Conservation (phyloP, 2,113 vertebrate species). For the Otolemur garnettii region DNA sequence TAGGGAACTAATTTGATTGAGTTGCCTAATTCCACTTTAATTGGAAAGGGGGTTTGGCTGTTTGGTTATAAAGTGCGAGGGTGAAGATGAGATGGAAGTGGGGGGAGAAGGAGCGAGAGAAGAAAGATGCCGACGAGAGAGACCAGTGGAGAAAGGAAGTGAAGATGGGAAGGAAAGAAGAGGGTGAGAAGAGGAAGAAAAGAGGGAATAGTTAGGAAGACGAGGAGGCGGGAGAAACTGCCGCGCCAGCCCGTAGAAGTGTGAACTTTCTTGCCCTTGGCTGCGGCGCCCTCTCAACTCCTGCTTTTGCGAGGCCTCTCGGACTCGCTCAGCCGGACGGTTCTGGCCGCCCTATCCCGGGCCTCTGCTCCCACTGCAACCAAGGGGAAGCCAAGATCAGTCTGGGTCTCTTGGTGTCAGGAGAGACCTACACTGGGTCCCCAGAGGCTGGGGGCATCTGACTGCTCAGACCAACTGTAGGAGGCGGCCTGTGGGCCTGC, state of each 20-base stretch:
- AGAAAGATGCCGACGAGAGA: rapidly evolving
- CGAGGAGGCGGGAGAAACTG: neutral
- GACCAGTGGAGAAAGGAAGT: neutral
- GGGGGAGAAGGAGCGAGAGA: neutral
- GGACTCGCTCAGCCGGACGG: rapidly evolving
- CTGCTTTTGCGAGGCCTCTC: neutral
- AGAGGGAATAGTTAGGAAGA: neutral
- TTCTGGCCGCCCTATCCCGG: rapidly evolving
- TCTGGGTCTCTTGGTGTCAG: neutral
- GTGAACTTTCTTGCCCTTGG: neutral
- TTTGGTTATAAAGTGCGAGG: slow-evolving; percentile 88
- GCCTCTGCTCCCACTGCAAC: neutral
- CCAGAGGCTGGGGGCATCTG: neutral
- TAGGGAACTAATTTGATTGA: slow-evolving; percentile 93
- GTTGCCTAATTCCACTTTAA: slow-evolving; percentile 94
- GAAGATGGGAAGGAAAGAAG: neutral
- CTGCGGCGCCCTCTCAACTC: neutral
- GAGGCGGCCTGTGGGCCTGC: rapidly evolving
- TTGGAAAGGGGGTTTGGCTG: slow-evolving; percentile 90
- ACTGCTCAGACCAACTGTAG: neutral
- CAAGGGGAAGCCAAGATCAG: rapidly evolving
- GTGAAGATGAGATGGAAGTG: slow-evolving; percentile 82
- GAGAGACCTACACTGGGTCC: neutral
- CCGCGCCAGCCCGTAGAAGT: neutral
- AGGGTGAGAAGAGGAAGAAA: neutral